Evolutionary conservation across 2,113 vertebrate species (phyloP), one percentile per base, ranked within the genome.

Genomic region (Galemys pyrenaicus): DNA sequence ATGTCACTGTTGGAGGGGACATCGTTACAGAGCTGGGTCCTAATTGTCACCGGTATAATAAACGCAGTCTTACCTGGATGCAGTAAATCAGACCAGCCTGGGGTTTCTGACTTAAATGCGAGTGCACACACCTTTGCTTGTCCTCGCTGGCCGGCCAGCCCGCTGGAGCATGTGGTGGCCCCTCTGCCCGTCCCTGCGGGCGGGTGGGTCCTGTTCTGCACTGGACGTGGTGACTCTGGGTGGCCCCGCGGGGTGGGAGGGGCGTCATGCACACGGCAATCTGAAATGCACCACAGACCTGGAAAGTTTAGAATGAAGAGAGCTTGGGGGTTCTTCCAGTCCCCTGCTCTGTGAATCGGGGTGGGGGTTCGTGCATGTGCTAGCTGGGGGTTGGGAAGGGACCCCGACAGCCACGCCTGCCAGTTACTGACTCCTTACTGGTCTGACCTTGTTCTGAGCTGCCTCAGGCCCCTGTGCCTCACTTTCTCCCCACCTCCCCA

Each of bases 341-440:
- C 16, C 28, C n/a, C 16, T n/a, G 22, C n/a, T 37, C 64, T 41
- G 32, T n/a, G 19, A 46, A 15, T 4, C 12, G 80, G 54, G 39
- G 20, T 56, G 54, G 19, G 54, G 54, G 5, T 7, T 8, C 20
- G 20, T 56, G 54, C 5, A 7, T 0, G 0, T 3, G 2, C 13
- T 1, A 41, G 15, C 46, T 5, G 44, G 9, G 10, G 4, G 17
- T 1, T 1, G 1, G 51, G 44, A 12, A 5, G 58, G 30, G 24
- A 0, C 49, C 49, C 49, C 3, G 13, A 51, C 49, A 22, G 54
- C 54, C 2, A 56, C 54, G 1, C 19, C 54, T 51, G 39, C 30
- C 1, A 0, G 5, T 2, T 3, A 3, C 41, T 9, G 30, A 22
- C 37, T 3, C 0, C 24, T 4, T 8, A 0, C 32, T 1, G 6